Conservation (phyloP, 1,140 invertebrate species). For the Drosophila serrata region DNA sequence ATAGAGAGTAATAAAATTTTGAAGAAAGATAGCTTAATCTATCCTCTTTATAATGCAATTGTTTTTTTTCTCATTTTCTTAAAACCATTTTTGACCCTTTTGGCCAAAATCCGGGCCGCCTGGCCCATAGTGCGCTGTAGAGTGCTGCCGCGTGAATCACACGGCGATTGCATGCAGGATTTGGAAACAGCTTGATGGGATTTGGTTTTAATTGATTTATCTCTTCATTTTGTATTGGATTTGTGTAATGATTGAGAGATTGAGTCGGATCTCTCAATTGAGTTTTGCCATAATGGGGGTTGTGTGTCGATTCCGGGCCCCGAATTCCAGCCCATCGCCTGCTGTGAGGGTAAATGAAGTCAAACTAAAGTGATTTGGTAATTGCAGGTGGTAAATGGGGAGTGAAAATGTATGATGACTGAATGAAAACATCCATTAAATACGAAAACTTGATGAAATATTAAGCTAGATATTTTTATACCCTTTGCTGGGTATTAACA, state of each 20-base stretch:
- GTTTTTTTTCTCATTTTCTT: too few species aligned
- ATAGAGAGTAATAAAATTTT: too few species aligned
- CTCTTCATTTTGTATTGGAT: constrained; percentile 70
- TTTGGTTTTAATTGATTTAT: constrained; percentile 78
- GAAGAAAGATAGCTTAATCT: too few species aligned
- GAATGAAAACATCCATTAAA: constrained; percentile 15
- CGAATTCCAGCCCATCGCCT: constrained; percentile 23
- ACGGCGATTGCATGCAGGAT: constrained; percentile 42
- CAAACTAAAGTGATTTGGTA: constrained; percentile 45
- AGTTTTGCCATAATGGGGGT: constrained; percentile 13
- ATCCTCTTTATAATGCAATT: too few species aligned
- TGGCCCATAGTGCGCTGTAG: too few species aligned
- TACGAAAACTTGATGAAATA: neutral
- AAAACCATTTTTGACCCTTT: too few species aligned
- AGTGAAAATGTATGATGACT: constrained; percentile 1
- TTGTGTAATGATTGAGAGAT: constrained; percentile 54
- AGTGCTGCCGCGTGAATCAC: constrained; percentile 56
- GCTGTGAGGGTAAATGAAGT: constrained; percentile 57
- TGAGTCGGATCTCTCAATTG: constrained; percentile 49
- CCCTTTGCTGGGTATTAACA: too few species aligned
- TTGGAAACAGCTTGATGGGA: constrained; percentile 50
- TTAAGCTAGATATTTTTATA: neutral
- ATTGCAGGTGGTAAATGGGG: constrained; percentile 49
- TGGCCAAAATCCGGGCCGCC: too few species aligned
- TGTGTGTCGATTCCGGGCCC: constrained; percentile 16